Conservation (phyloP, 2,797 vertebrate species). For the Hyperoplus immaculatus region DNA sequence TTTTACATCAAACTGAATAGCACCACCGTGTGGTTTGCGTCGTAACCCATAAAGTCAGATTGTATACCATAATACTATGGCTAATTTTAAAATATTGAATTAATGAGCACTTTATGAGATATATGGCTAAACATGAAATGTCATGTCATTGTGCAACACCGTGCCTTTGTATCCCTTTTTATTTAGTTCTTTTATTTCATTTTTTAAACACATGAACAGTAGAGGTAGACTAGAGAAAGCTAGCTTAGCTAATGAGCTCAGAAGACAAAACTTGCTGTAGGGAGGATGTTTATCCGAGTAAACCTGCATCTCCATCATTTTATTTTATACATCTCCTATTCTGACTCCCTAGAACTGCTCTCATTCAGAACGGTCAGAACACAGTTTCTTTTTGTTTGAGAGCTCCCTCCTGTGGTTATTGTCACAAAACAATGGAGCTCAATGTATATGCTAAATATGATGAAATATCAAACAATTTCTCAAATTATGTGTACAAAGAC, state of each 20-base stretch:
- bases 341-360: background rate
- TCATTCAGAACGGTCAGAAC: background rate
- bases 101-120: background rate
- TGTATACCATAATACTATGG: background rate
- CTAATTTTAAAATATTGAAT: background rate
- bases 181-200: background rate
- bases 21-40: constrained; percentile 18
- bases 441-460: background rate
- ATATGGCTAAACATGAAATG: background rate
- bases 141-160: background rate
- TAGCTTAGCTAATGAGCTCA: background rate
- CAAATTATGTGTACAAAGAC: background rate
- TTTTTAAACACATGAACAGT: background rate
- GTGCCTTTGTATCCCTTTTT: background rate
- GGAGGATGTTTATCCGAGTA: background rate
- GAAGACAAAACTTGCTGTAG: background rate
- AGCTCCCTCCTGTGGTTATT: constrained; percentile 50
- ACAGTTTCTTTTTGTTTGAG: background rate
- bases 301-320: background rate
- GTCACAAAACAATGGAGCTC: constrained; percentile 2
- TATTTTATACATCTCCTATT: background rate
- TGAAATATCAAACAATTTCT: background rate
- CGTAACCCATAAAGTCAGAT: background rate
- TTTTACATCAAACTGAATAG: background rate
- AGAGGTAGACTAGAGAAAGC: background rate